These are phyloP conservation scores for Leucozona laternaria DNA, from an alignment of 2,888 invertebrate genomes.

Conservation along the genomic window DNA sequence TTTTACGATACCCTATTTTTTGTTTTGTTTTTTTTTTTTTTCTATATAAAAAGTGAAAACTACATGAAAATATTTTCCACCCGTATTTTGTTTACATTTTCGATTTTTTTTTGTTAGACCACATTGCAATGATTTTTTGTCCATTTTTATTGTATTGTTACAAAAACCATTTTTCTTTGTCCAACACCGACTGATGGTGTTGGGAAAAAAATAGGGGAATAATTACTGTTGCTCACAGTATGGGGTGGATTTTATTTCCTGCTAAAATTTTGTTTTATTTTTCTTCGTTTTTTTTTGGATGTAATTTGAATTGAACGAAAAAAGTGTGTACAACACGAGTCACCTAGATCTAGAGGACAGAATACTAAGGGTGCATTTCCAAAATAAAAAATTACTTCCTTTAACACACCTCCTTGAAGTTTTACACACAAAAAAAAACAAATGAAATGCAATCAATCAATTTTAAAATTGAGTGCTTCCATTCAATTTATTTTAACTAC, in stretches of 20 bases:
- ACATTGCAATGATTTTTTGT: constrained; percentile 45
- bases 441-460: constrained; percentile 67
- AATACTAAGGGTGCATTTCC: constrained; percentile 47
- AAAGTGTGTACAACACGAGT: constrained; percentile 68
- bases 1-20: constrained; percentile 14
- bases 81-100: constrained; percentile 62
- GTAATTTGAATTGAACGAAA: constrained; percentile 23
- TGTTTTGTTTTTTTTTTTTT: too few relatives aligned
- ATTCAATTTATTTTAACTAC: constrained; percentile 35
- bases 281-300: constrained; percentile 3
- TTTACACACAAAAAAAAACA: constrained; percentile 13
- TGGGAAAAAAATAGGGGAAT: constrained; percentile 60
- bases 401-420: constrained; percentile 52
- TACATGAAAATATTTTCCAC: constrained; percentile 42
- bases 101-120: constrained; percentile 37
- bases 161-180: constrained; percentile 36
- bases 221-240: constrained; percentile 50
- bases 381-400: constrained; percentile 46
- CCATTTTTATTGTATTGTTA: constrained; percentile 29
- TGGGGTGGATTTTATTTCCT: constrained; percentile 55
- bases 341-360: too few relatives aligned
- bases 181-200: constrained; percentile 20
- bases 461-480: constrained; percentile 57
- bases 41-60: constrained; percentile 53
- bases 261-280: constrained; percentile 13